Conservation (phyloP, 1,140 invertebrate species). For the Nephila pilipes region DNA sequence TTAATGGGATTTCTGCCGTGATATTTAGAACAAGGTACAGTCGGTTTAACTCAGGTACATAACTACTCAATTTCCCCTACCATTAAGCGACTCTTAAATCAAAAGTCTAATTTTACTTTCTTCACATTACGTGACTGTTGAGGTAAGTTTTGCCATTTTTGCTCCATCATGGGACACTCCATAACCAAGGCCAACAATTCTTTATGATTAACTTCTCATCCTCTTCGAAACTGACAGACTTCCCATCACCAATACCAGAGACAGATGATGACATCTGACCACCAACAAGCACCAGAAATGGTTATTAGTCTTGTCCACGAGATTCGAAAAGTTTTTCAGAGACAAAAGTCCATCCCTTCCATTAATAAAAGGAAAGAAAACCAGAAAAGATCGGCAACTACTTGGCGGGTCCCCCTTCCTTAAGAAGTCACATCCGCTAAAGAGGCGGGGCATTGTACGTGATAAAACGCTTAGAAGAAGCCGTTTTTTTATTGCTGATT, state of each 20-base stretch:
- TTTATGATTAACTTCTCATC: not conserved
- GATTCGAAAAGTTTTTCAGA: slow-evolving; percentile 46
- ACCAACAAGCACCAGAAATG: slow-evolving; percentile 43
- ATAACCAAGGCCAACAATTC: not conserved
- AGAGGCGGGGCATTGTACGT: slow-evolving; percentile 38
- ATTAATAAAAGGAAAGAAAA: slow-evolving; percentile 39
- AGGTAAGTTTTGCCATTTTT: too few relatives aligned
- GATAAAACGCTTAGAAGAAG: slow-evolving; percentile 66
- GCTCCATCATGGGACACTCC: not conserved
- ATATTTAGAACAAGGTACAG: too few relatives aligned
- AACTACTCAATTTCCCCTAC: too few relatives aligned
- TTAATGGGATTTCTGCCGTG: too few relatives aligned
- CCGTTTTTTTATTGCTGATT: slow-evolving; percentile 54
- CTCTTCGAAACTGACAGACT: not conserved
- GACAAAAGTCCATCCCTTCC: slow-evolving; percentile 38
- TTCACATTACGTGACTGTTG: too few relatives aligned
- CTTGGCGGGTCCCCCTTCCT: not conserved
- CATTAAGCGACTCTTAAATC: too few relatives aligned
- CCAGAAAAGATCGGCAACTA: slow-evolving; percentile 29
- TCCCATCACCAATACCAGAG: not conserved
- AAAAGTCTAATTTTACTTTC: too few relatives aligned
- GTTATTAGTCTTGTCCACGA: slow-evolving; percentile 39
- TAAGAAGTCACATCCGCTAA: slow-evolving; percentile 14
- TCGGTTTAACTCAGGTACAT: too few relatives aligned
- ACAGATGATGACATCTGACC: slow-evolving; percentile 58